Conservation (phyloP, 2,888 invertebrate species). For the Noctuana brunneofusca region DNA sequence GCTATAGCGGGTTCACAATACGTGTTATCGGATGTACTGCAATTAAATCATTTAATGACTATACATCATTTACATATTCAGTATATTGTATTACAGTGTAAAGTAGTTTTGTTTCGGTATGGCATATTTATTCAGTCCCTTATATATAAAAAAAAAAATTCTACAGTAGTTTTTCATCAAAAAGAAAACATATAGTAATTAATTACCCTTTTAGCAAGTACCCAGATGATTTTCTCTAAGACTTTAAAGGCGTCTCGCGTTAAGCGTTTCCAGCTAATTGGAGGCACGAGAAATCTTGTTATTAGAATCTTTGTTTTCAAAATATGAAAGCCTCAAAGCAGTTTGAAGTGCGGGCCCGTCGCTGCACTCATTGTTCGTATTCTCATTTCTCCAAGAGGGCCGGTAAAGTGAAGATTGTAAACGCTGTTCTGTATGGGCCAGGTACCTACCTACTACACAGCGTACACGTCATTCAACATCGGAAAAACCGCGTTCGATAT, state of each 20-base stretch:
- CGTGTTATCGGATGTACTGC: not conserved
- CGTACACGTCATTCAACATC: not conserved
- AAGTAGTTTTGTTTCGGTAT: too few species aligned
- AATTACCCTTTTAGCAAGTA: too few species aligned
- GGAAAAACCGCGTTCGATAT: conserved; percentile 7
- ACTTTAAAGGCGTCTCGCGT: not conserved
- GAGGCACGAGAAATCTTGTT: conserved; percentile 25
- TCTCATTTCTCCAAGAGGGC: conserved; percentile 40
- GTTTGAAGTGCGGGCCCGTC: conserved; percentile 21
- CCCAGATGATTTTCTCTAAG: not conserved
- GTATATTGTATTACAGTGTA: too few species aligned
- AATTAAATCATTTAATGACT: not conserved
- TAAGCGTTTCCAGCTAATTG: conserved; percentile 24
- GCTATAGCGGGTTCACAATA: not conserved
- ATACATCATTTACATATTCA: too few species aligned
- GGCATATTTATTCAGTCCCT: too few species aligned
- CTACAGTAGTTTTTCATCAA: too few species aligned
- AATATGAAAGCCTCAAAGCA: conserved; percentile 14
- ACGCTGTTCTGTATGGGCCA: conserved; percentile 1
- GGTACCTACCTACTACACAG: not conserved
- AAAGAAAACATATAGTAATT: too few species aligned
- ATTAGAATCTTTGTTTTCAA: conserved; percentile 28
- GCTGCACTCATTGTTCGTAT: conserved; percentile 44
- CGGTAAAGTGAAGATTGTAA: conserved; percentile 32
- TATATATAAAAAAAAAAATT: too few species aligned